A percentile compares a stretch with the other conserved stretches of the same genome.
phyloP scores from a whole-genome alignment of 1,140 invertebrate species.

The Euwallacea similis region DNA sequence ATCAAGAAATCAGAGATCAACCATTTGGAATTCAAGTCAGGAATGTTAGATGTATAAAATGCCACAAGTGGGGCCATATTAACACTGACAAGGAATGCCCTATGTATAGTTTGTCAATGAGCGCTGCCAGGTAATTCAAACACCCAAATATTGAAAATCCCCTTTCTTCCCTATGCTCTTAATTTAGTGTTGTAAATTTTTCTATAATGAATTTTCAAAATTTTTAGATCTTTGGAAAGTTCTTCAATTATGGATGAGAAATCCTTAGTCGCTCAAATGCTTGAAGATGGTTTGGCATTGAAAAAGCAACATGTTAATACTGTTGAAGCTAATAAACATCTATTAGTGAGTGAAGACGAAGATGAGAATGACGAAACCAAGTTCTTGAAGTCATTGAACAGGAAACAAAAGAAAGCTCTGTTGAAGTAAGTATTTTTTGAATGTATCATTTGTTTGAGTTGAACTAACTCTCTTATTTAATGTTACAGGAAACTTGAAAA shows the following conservation, averaged over 20 bases:
- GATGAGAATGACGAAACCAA: conserved; percentile 71
- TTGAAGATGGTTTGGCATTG: conserved; percentile 86
- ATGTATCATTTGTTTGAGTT: conserved; percentile 23
- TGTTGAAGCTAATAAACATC: conserved; percentile 52
- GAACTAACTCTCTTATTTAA: conserved; percentile 48
- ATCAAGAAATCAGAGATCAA: conserved; percentile 95
- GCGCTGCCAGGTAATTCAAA: conserved; percentile 57
- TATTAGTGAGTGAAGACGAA: conserved; percentile 58
- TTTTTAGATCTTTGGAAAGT: conserved; percentile 56
- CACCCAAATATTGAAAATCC: neutral
- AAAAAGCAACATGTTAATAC: conserved; percentile 69
- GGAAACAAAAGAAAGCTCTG: conserved; percentile 88
- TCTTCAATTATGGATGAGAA: conserved; percentile 66
- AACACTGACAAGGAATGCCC: conserved; percentile 97
- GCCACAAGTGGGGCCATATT: conserved; percentile 99
- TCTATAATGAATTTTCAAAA: neutral
- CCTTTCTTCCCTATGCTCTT: neutral
- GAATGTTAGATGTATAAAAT: conserved; percentile 98
- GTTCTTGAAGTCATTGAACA: conserved; percentile 80
- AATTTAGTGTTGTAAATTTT: neutral
- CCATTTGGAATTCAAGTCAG: conserved; percentile 98
- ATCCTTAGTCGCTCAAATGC: conserved; percentile 85
- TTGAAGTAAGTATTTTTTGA: conserved; percentile 65
- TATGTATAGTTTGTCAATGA: conserved; percentile 83
- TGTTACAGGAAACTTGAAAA: conserved; percentile 71